Percentiles rank a stretch among this genome's conserved stretches.
Conservation (phyloP, 2,797 vertebrate species). For the Phrynocephalus forsythii region DNA sequence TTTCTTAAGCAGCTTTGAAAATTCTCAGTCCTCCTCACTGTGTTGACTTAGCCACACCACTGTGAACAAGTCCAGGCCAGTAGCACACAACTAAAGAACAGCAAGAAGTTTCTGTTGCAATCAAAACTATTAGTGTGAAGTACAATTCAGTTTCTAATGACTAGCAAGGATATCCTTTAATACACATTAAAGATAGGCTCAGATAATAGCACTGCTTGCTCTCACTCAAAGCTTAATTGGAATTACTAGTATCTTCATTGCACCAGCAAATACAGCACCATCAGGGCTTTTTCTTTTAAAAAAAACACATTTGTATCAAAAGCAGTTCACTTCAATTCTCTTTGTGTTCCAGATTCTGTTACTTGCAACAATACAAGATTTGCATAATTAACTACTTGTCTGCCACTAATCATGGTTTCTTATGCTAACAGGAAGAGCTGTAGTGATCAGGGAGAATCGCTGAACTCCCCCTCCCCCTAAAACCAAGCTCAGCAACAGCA, state of each 20-base stretch:
- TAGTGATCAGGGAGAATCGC: slow-evolving; percentile 68
- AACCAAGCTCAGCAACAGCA: slow-evolving; percentile 69
- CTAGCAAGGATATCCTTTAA: slow-evolving; percentile 77
- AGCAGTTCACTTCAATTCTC: slow-evolving; percentile 66
- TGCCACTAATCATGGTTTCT: slow-evolving; percentile 71
- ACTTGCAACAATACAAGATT: slow-evolving; percentile 73
- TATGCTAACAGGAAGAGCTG: slow-evolving; percentile 73
- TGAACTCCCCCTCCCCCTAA: slow-evolving; percentile 69
- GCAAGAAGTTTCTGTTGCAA: slow-evolving; percentile 82
- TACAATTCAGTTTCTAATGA: slow-evolving; percentile 79
- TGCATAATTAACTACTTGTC: slow-evolving; percentile 69
- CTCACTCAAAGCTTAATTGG: slow-evolving; percentile 88
- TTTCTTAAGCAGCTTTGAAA: slow-evolving; percentile 63
- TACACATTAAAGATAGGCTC: slow-evolving; percentile 82
- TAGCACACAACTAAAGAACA: slow-evolving; percentile 82
- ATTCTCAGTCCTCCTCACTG: slow-evolving; percentile 74
- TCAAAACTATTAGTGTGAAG: slow-evolving; percentile 81
- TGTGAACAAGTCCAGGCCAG: slow-evolving; percentile 57
- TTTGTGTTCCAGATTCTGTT: slow-evolving; percentile 61
- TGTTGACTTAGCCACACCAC: slow-evolving; percentile 63
- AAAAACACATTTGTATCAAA: slow-evolving; percentile 70
- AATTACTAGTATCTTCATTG: slow-evolving; percentile 78
- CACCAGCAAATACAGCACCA: slow-evolving; percentile 85
- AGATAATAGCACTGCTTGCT: slow-evolving; percentile 82
- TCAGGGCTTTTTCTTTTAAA: slow-evolving; percentile 73